These are phyloP conservation scores for Allolobophora icterica DNA, from an alignment of 2,888 invertebrate species.

Conservation along the genomic window DNA sequence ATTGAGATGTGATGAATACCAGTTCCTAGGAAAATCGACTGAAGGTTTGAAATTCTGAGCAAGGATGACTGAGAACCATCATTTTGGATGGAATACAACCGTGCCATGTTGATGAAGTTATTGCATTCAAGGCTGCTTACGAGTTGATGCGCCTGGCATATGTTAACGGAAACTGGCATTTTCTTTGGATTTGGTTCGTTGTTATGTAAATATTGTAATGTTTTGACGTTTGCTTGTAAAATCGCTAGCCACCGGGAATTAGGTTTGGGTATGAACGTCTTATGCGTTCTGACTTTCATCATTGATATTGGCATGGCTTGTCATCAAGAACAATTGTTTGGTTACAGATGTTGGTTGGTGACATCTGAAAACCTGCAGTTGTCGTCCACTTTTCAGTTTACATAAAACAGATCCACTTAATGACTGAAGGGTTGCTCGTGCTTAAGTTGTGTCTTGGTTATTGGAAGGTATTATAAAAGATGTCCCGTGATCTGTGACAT, in stretches of 20 bases:
- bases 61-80: not conserved
- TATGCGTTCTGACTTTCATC: not conserved
- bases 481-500: not conserved
- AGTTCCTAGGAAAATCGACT: not conserved
- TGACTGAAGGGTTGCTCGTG: not conserved
- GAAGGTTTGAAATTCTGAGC: not conserved
- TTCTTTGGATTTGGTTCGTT: not conserved
- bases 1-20: not conserved
- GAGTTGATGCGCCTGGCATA: too few relatives aligned
- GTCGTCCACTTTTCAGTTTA: not conserved
- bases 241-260: slow-evolving; percentile 5
- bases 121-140: not conserved
- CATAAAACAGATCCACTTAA: not conserved
- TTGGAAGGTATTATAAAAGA: not conserved
- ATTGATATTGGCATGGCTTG: not conserved
- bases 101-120: slow-evolving; percentile 17
- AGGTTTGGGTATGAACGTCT: not conserved
- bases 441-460: not conserved
- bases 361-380: not conserved
- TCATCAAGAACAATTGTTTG: not conserved
- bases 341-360: not conserved
- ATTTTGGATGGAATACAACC: not conserved
- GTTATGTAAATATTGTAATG: not conserved
- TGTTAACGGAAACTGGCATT: not conserved
- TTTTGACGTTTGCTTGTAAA: not conserved